Evolutionary conservation across 2,113 vertebrate genomes (phyloP), one percentile per base, ranked within the genome.

Genomic region (Chaetops frenatus): DNA sequence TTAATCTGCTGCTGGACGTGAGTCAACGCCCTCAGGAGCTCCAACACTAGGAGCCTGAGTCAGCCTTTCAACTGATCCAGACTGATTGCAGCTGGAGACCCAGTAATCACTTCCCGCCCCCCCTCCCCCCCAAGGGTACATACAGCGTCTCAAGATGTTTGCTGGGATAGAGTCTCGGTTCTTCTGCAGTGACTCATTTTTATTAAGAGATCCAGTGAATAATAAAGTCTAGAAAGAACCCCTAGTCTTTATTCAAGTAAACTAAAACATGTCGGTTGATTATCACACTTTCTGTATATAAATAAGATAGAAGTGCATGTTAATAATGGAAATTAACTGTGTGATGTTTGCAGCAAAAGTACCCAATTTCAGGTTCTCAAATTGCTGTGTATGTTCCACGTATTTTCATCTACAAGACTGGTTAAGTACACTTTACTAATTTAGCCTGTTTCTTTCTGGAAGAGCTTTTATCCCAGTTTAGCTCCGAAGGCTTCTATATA

Each of bases 21-120:
- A 96, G 88, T 93, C 94, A 97, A 96, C 57, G 87, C 82, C 79
- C 91, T 56, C n/a, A 86, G 81, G 90, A 95, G 79, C 74, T 90
- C 60, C 88, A 38, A 29, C 81, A 73, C 47, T 56, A 35, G 66
- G 79, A 94, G 64, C 40, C 88, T 92, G 88, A 95, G 71, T 95
- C 94, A 94, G 85, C 67, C 67, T 84, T 77, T 81, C 81, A 95
- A 88, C 61, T 78, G 84, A 91, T 95, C 70, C 87, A 88, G 81
- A 83, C 94, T 61, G 79, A 95, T 53, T 96, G 81, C 94, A 96
- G 85, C 93, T 96, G 94, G 85, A 92, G 64, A 95, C 74, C 90
- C 62, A 74, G 60, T 66, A 92, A 96, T 96, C 76, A 81, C 36
- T 38, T 58, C 48, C 60, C 20, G 11, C 15, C 4, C 15, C 0